Percentiles rank a stretch among this genome's conserved stretches.
phyloP scores from a whole-genome alignment of 2,797 vertebrate genomes.

The Sebastes taczanowskii region DNA sequence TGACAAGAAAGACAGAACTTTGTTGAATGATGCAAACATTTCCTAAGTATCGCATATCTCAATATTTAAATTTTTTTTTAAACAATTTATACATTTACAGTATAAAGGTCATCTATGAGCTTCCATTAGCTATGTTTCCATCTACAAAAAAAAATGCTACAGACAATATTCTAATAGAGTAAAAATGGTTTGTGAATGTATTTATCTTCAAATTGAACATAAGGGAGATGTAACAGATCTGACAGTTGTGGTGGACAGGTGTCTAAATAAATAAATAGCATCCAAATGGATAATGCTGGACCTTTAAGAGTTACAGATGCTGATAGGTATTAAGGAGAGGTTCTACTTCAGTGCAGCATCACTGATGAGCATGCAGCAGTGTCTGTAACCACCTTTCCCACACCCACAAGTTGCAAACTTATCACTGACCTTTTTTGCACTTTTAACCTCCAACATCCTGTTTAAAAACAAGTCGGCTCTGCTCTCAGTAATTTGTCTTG shows the following conservation, averaged over 20 bases:
- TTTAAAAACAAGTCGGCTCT: neutral
- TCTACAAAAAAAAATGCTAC: neutral
- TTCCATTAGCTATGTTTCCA: neutral
- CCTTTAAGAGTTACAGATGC: neutral
- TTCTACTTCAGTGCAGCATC: neutral
- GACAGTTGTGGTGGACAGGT: neutral
- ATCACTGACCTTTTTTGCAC: neutral
- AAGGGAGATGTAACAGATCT: neutral
- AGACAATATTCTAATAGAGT: neutral
- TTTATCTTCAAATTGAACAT: neutral
- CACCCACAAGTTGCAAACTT: too few species aligned
- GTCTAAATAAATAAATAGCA: too few species aligned
- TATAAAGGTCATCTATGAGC: neutral
- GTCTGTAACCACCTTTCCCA: too few species aligned
- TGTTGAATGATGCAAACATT: neutral
- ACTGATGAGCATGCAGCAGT: neutral
- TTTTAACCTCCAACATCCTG: neutral
- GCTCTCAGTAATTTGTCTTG: neutral
- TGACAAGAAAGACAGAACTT: neutral
- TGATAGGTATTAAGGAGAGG: neutral
- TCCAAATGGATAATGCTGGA: too few species aligned
- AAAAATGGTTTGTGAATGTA: too few species aligned
- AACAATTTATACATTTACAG: neutral
- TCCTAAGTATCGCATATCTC: neutral
- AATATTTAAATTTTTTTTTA: neutral